Percentiles rank a stretch among this genome's conserved stretches.
These are phyloP conservation scores for Orchesellides sinensis DNA, from an alignment of 2,888 invertebrate genomes.

Conservation along the genomic window DNA sequence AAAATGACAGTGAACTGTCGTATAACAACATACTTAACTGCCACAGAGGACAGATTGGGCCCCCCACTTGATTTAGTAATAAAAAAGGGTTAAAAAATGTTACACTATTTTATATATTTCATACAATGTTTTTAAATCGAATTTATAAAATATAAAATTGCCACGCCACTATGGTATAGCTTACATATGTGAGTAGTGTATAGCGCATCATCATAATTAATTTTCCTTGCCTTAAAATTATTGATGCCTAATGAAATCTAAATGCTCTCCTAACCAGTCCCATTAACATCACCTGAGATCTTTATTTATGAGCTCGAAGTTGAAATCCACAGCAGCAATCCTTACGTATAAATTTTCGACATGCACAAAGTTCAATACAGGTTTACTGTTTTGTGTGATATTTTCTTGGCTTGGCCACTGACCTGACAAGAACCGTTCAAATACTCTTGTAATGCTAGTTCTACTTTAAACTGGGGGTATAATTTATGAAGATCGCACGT, in stretches of 20 bases:
- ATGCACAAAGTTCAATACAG: neutral
- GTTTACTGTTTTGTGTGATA: no score
- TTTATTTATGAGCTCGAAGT: neutral
- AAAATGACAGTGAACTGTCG: slow-evolving; percentile 61
- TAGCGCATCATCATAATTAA: slow-evolving; percentile 52
- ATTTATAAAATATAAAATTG: no score
- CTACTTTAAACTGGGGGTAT: no score
- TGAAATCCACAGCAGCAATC: neutral
- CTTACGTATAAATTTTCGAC: neutral
- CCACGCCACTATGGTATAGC: neutral
- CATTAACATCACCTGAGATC: slow-evolving; percentile 56
- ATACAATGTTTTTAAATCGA: slow-evolving; percentile 28
- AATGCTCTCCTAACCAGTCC: slow-evolving; percentile 57
- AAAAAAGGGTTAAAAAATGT: no score
- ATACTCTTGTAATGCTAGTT: no score
- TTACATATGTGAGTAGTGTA: neutral
- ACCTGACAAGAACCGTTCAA: slow-evolving; percentile 20
- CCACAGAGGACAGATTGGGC: slow-evolving; percentile 57
- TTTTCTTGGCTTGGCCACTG: slow-evolving; percentile 50
- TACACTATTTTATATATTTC: neutral
- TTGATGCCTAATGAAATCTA: slow-evolving; percentile 67
- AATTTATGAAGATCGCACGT: slow-evolving; percentile 49
- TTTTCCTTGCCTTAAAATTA: slow-evolving; percentile 60
- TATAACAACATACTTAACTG: slow-evolving; percentile 61
- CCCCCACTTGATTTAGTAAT: slow-evolving; percentile 52